Evolutionary conservation across 2,113 vertebrate genomes (phyloP).

Genomic region (Ariopsis seemanni): DNA sequence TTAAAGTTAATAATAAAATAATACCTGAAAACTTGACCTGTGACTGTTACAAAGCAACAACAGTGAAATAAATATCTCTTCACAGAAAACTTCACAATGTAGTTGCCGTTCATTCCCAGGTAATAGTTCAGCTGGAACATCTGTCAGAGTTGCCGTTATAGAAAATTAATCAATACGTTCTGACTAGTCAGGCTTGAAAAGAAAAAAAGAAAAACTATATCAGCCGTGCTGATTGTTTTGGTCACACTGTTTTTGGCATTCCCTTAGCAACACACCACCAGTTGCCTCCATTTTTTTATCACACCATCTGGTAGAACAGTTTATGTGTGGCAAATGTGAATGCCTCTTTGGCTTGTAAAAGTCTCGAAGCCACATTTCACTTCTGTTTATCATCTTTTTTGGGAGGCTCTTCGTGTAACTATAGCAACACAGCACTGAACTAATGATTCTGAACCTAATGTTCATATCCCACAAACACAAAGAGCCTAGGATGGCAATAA

Average conservation of each 20-base stretch:
- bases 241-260: slow-evolving; percentile 17
- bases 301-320: slow-evolving; percentile 27
- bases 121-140: not conserved
- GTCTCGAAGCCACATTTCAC: slow-evolving; percentile 26
- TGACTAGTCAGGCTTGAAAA: not conserved
- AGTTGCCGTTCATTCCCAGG: not conserved
- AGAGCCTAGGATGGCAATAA: not conserved
- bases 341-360: slow-evolving; percentile 10
- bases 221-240: not conserved
- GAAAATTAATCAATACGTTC: not conserved
- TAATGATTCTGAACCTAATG: slow-evolving; percentile 36
- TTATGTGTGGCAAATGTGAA: slow-evolving; percentile 7
- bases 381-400: slow-evolving; percentile 23
- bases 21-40: not conserved
- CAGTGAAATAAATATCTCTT: not conserved
- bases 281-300: slow-evolving; percentile 14
- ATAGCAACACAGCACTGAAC: slow-evolving; percentile 33
- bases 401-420: slow-evolving; percentile 25
- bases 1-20: not conserved
- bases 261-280: slow-evolving; percentile 26
- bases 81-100: not conserved
- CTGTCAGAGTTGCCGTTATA: not conserved
- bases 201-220: not conserved
- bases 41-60: not conserved
- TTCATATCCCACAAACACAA: slow-evolving; percentile 26